Evolutionary conservation across 2,888 invertebrate species (phyloP), one percentile per base, ranked within the genome.

Genomic region (Oscheius sp.): DNA sequence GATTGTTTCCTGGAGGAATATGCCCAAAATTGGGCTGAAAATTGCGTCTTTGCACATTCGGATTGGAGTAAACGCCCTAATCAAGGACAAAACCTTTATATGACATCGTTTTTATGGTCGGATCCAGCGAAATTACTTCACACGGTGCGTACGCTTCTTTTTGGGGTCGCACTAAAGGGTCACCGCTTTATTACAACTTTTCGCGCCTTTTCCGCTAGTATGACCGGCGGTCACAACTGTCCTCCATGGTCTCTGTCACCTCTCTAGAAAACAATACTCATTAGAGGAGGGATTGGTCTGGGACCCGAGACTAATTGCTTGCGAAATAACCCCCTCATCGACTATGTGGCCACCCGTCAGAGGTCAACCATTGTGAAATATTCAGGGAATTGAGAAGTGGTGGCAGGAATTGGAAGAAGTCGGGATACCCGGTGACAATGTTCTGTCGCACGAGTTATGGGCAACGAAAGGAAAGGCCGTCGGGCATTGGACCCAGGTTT

Each of bases 331-430:
- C 35, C n/a, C 58, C 58, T 25, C 21, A 58, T 58, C 58, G 13
- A 58, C 25, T 27, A 58, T 58, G 25, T 27, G 25, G 12, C n/a
- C 58, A 35, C 9, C 35, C 35, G 35, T 3, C 35, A 35, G 9
- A 3, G 49, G 49, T 18, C n/a, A 61, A 23, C 25, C 49, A 55
- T 55, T 55, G 25, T 61, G 41, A 58, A 74, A 61, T 29, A 29
- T 66, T 74, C 55, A 80, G 80, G 78, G 76, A 21, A 75, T 78
- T 69, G 80, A 80, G 53, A 80, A 80, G 73, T 80, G 80, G 80
- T 80, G 80, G 80, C 78, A 80, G 59, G 80, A 80, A 61, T 61
- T 80, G 55, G 80, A 78, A 69, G 78, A 80, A 72, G 78, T 78
- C 35, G 80, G 80, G 25, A 73, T 75, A 16, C 80, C 80, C 9